phyloP scores from a whole-genome alignment of 1,140 invertebrate genomes.

The Listronotus oregonensis region DNA sequence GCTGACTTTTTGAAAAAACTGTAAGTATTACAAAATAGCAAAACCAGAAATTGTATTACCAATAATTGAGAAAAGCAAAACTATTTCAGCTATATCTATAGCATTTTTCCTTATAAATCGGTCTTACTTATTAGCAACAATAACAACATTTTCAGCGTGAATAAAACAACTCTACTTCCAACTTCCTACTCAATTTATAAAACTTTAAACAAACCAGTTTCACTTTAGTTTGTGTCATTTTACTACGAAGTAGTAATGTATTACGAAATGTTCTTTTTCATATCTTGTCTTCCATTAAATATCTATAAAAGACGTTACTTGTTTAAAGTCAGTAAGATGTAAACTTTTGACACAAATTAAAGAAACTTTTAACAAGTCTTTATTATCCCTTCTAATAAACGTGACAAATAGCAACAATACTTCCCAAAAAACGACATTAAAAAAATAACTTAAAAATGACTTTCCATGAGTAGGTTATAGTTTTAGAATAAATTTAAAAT shows the following conservation, averaged over 20 bases:
- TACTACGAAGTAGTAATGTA: constrained; percentile 1
- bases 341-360: constrained; percentile 11
- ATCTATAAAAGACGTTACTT: constrained; percentile 11
- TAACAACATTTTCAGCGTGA: too few relatives aligned
- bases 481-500: constrained; percentile 36
- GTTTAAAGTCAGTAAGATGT: neutral
- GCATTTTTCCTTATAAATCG: too few relatives aligned
- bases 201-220: too few relatives aligned
- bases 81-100: too few relatives aligned
- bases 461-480: constrained; percentile 34
- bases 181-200: too few relatives aligned
- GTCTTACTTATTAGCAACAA: too few relatives aligned
- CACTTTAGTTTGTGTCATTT: constrained; percentile 13
- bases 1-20: too few relatives aligned
- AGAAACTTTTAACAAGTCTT: neutral
- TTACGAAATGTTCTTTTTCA: constrained; percentile 7
- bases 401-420: constrained; percentile 18
- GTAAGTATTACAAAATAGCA: too few relatives aligned
- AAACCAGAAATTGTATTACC: too few relatives aligned
- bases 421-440: neutral
- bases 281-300: constrained; percentile 26
- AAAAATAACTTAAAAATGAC: constrained; percentile 28
- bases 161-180: too few relatives aligned
- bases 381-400: too few relatives aligned
- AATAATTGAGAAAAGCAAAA: too few relatives aligned